Evolutionary conservation across 2,888 invertebrate genomes (phyloP), one percentile per base, ranked within the genome.

Genomic region (Peribatodes rhomboidaria): DNA sequence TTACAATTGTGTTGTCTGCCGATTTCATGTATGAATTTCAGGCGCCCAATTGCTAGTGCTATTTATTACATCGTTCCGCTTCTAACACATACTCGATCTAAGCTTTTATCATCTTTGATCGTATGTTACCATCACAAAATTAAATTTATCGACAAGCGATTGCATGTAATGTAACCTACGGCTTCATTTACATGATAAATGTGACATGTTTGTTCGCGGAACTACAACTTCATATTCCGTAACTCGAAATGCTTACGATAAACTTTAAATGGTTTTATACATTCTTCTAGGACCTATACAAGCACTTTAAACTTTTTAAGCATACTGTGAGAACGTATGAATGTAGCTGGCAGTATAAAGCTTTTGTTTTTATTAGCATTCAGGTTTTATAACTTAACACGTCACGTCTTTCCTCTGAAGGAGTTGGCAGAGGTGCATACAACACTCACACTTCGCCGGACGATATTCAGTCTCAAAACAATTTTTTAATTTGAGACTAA

Each of bases 301-400:
- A 52, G 22, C 22, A 22, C 39, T 53, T 22, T 20, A 50, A 50
- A 50, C 49, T 50, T 50, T 47, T 47, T 47, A 47, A 14, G n/a
- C n/a, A 46, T 46, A 22, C 22, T 22, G 0, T 22, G 11, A 13
- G 33, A 50, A 11, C 13, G 18, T 18, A 50, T 31, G 49, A 31
- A 49, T 27, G 27, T 16, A 35, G 13, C 18, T 33, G 35, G 13
- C 35, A 20, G 18, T 35, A 49, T 2, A 33, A 11, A 22, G 2
- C 22, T 42, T 20, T 20, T 16, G 16, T 16, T 20, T 4, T 10
- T 18, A 0, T 42, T n/a, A 18, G 18, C 18, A 14, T 47, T 13
- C 7, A 27, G n/a, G 46, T 22, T n/a, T n/a, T 16, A n/a, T 47
- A 27, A 4, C 27, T n/a, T n/a, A n/a, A n/a, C n/a, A n/a, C n/a